phyloP scores from a whole-genome alignment of 2,888 invertebrate genomes.

The Amiota minor region DNA sequence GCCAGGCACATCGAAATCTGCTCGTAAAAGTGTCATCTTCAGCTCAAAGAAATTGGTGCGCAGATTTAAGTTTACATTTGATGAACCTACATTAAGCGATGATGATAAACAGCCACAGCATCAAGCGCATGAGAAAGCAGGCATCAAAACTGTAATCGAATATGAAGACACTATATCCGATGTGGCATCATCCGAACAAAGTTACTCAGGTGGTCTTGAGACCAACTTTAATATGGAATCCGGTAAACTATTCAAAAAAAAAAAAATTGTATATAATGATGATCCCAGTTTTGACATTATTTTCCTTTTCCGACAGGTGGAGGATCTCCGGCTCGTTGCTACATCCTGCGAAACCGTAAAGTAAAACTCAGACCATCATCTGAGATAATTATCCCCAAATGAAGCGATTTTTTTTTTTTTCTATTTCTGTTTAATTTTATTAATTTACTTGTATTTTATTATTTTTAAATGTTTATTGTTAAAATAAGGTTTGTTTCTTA shows the following conservation, averaged over 20 bases:
- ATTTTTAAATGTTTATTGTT: not conserved
- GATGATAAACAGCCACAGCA: constrained; percentile 35
- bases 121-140: too few relatives aligned
- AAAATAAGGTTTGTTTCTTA: not conserved
- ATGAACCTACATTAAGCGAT: constrained; percentile 50
- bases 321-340: not conserved
- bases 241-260: too few relatives aligned
- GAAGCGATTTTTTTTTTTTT: not conserved
- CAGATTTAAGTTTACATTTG: constrained; percentile 60
- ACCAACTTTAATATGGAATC: too few relatives aligned
- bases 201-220: too few relatives aligned
- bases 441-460: not conserved
- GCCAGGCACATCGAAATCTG: constrained; percentile 60
- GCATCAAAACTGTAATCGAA: not conserved
- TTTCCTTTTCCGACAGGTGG: not conserved
- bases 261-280: too few relatives aligned
- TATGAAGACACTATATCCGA: not conserved
- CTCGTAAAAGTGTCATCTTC: constrained; percentile 60
- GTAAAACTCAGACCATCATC: constrained; percentile 3
- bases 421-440: not conserved
- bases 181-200: not conserved
- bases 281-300: not conserved
- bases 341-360: not conserved
- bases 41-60: constrained; percentile 64
- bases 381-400: not conserved